Evolutionary conservation across 2,797 vertebrate species (phyloP).

Genomic region (Aulostomus chinensis): DNA sequence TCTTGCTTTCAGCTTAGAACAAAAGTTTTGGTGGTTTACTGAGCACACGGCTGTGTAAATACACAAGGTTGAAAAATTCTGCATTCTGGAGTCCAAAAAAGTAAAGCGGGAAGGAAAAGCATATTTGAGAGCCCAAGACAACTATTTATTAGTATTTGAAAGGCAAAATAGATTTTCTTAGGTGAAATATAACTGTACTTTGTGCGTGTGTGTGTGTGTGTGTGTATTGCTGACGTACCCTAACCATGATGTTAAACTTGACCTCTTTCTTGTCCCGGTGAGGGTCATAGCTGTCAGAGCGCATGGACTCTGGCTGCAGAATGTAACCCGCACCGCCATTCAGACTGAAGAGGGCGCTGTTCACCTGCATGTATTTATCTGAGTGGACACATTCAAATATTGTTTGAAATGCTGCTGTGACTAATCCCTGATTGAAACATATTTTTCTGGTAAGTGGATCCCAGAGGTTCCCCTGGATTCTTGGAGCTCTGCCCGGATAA

Average conservation of each 20-base stretch:
- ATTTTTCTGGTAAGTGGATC: no score
- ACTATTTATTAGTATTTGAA: no score
- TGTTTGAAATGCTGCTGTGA: not conserved
- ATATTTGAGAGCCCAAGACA: no score
- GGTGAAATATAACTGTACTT: no score
- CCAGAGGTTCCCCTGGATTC: no score
- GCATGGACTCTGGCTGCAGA: constrained; percentile 92
- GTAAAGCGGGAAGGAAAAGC: no score
- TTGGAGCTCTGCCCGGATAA: not conserved
- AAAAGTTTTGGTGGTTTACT: no score
- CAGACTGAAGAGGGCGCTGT: constrained; percentile 90
- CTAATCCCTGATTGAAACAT: not conserved
- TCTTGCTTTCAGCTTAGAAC: no score
- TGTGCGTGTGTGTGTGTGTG: not conserved
- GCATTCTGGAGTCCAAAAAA: no score
- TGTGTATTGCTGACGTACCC: constrained; percentile 73
- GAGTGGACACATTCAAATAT: not conserved
- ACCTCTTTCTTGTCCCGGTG: constrained; percentile 79
- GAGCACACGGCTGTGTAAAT: no score
- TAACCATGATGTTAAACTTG: constrained; percentile 83
- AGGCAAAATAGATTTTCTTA: no score
- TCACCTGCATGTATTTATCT: constrained; percentile 96
- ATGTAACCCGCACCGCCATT: constrained; percentile 91
- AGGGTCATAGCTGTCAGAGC: constrained; percentile 86
- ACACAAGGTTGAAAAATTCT: no score